Percentiles rank a stretch among this genome's conserved stretches.
Evolutionary conservation across 2,888 invertebrate genomes (phyloP).

Genomic region (Spilosoma lubricipeda): DNA sequence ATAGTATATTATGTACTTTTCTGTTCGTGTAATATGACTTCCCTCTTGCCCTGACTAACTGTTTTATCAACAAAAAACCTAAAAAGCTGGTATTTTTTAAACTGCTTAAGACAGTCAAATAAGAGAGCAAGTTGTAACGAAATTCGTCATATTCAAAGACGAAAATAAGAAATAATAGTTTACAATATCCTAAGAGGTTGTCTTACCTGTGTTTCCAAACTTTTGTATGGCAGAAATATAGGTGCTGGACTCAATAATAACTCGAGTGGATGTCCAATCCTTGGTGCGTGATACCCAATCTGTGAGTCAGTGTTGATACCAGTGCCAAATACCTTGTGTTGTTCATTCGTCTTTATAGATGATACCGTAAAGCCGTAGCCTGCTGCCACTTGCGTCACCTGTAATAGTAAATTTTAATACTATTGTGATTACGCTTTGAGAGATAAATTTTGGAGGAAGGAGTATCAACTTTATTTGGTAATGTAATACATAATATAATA

Average conservation of each 20-base stretch:
- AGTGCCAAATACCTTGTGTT: conserved; percentile 92
- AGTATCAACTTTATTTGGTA: background rate
- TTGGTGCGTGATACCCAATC: conserved; percentile 90
- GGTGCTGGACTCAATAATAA: conserved; percentile 90
- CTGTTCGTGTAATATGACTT: too few relatives aligned
- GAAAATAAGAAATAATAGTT: background rate
- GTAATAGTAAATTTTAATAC: conserved; percentile 45
- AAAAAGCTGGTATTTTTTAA: too few relatives aligned
- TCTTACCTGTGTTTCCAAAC: conserved; percentile 83
- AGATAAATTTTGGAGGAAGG: background rate
- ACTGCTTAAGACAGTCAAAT: too few relatives aligned
- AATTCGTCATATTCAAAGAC: too few relatives aligned
- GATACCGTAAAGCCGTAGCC: conserved; percentile 97
- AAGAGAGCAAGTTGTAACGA: too few relatives aligned
- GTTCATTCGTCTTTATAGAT: conserved; percentile 88
- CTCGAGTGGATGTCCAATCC: conserved; percentile 88
- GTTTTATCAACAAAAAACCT: too few relatives aligned
- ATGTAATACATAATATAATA: background rate
- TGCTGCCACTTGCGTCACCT: conserved; percentile 90
- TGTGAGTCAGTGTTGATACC: conserved; percentile 98
- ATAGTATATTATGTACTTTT: too few relatives aligned
- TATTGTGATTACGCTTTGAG: background rate
- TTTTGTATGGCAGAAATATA: conserved; percentile 89
- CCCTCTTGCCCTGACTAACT: too few relatives aligned
- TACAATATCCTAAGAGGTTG: background rate